Evolutionary conservation across 2,797 vertebrate species (phyloP).

Genomic region (Liparis tanakae): DNA sequence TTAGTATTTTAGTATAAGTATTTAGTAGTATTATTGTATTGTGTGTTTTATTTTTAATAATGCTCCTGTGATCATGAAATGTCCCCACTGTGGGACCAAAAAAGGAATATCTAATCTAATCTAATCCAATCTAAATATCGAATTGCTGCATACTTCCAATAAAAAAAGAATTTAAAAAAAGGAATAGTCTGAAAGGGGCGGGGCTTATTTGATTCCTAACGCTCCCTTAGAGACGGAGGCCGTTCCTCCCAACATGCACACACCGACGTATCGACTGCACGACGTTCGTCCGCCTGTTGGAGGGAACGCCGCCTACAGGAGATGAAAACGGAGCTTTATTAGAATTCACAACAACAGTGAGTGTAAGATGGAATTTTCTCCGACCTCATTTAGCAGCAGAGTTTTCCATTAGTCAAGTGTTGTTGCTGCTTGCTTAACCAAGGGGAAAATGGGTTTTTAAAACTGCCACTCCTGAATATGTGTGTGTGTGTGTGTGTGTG

Average conservation of each 20-base stretch:
- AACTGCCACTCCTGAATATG: slow-evolving; percentile 77
- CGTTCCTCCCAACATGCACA: slow-evolving; percentile 4
- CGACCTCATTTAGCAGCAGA: slow-evolving; percentile 79
- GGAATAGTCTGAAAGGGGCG: no score
- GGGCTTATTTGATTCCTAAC: neutral
- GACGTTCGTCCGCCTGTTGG: neutral
- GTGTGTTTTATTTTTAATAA: no score
- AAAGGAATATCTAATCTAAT: no score
- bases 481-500: slow-evolving; percentile 37
- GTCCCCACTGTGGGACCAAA: no score
- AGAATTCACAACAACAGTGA: slow-evolving; percentile 74
- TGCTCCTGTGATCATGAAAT: no score
- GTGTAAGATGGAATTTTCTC: slow-evolving; percentile 78
- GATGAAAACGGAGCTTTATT: slow-evolving; percentile 73
- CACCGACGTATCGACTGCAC: slow-evolving; percentile 9
- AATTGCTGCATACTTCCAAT: no score
- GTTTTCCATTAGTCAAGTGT: slow-evolving; percentile 83
- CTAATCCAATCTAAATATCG: no score
- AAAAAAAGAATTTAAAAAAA: no score
- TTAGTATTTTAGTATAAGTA: no score
- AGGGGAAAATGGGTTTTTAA: slow-evolving; percentile 85
- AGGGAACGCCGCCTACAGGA: slow-evolving; percentile 46
- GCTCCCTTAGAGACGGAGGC: neutral
- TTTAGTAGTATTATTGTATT: no score
- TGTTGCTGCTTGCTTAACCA: slow-evolving; percentile 85